Evolutionary conservation across 1,140 invertebrate genomes (phyloP).

Genomic region (Hylaeus anthracinus): DNA sequence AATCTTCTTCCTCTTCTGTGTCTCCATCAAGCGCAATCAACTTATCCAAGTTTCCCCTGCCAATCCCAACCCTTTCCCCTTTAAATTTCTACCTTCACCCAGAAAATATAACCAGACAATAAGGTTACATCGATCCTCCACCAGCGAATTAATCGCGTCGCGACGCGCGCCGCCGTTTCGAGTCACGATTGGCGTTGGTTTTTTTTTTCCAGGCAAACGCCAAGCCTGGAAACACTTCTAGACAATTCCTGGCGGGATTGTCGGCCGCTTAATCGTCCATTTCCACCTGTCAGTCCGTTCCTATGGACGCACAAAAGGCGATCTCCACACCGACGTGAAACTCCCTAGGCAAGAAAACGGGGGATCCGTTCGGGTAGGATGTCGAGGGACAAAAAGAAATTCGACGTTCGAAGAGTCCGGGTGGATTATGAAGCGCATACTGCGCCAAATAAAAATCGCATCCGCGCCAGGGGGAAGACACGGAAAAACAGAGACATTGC

Average conservation of each 20-base stretch:
- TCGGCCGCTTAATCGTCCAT: conserved; percentile 74
- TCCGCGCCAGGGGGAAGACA: conserved; percentile 35
- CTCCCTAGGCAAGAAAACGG: conserved; percentile 59
- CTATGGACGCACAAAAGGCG: conserved; percentile 71
- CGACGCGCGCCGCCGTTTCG: neutral
- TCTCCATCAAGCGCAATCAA: no score
- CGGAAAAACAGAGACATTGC: conserved; percentile 59
- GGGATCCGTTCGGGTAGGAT: conserved; percentile 38
- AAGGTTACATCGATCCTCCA: neutral
- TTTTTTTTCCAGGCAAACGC: neutral
- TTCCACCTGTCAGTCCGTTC: conserved; percentile 75
- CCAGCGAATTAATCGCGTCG: conserved; percentile 21
- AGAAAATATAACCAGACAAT: no score
- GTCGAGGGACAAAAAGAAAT: conserved; percentile 61
- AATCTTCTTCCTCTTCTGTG: no score
- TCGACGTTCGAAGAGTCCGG: conserved; percentile 65
- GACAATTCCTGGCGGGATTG: conserved; percentile 70
- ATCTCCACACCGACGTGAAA: conserved; percentile 59
- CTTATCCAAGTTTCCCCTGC: no score
- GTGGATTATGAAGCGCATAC: conserved; percentile 70
- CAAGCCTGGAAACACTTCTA: conserved; percentile 56
- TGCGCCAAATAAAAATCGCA: conserved; percentile 60
- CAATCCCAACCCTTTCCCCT: no score
- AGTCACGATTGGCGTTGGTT: no score
- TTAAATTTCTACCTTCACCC: no score